Percentiles rank a stretch among this genome's conserved stretches.
Conservation (phyloP, 2,888 invertebrate genomes). For the Polietes domitor region DNA sequence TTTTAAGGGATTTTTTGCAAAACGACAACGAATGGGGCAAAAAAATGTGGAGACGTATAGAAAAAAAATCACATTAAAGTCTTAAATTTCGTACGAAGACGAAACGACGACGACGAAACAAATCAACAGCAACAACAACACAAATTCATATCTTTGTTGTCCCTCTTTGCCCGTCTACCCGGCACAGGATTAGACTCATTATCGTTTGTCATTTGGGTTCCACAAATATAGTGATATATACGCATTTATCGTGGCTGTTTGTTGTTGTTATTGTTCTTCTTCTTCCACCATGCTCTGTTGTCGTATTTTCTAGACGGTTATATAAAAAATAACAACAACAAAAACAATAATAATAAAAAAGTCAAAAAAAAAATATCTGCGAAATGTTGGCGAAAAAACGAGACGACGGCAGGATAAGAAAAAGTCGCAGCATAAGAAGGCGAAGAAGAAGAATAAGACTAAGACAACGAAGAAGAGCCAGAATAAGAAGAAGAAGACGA, state of each 20-base stretch:
- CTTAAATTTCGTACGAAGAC: constrained; percentile 14
- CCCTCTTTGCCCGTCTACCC: not conserved
- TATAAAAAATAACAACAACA: constrained; percentile 54
- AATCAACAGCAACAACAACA: constrained; percentile 6
- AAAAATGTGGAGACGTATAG: constrained; percentile 14
- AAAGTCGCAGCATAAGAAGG: constrained; percentile 5
- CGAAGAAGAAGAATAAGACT: too few species aligned
- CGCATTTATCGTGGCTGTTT: constrained; percentile 30
- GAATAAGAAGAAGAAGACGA: not conserved
- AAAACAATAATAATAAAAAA: constrained; percentile 43
- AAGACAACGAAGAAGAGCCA: constrained; percentile 1
- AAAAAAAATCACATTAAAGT: constrained; percentile 27
- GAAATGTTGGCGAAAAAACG: constrained; percentile 31
- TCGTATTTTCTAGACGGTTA: constrained; percentile 56
- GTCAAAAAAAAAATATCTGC: not conserved
- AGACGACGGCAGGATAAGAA: not conserved
- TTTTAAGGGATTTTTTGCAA: constrained; percentile 23
- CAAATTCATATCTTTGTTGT: not conserved
- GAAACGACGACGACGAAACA: constrained; percentile 8
- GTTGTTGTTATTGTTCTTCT: constrained; percentile 28
- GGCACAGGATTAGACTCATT: constrained; percentile 54
- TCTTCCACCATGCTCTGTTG: not conserved
- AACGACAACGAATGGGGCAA: not conserved
- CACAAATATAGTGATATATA: not conserved
- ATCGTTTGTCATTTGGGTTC: constrained; percentile 44